Evolutionary conservation across 2,888 invertebrate genomes (phyloP).

Genomic region (Penaeus monodon): DNA sequence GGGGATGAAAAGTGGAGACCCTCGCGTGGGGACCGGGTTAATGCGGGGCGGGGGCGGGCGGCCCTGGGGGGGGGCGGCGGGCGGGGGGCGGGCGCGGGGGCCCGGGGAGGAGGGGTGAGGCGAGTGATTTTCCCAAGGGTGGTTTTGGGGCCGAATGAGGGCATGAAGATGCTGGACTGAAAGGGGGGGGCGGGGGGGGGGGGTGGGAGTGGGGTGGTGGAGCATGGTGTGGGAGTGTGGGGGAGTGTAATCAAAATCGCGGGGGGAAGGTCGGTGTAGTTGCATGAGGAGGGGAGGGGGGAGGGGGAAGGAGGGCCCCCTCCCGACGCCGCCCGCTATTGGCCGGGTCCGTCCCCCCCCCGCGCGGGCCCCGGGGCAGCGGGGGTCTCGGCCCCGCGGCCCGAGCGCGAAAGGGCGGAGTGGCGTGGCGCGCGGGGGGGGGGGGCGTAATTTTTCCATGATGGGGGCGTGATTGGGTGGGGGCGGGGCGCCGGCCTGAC

Average conservation of each 20-base stretch:
- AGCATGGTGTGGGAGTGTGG: background rate
- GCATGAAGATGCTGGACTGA: too few relatives aligned
- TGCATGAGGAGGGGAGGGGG: background rate
- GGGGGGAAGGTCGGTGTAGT: background rate
- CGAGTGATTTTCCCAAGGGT: too few relatives aligned
- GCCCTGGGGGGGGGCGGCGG: too few relatives aligned
- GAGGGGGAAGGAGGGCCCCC: constrained; percentile 13
- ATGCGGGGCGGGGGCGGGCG: too few relatives aligned
- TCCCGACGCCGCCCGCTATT: constrained; percentile 33
- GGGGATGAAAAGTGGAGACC: too few relatives aligned
- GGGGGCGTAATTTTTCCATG: constrained; percentile 48
- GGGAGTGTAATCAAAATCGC: background rate
- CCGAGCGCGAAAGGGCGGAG: background rate
- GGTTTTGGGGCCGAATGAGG: too few relatives aligned
- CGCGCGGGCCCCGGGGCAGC: background rate
- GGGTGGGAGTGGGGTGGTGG: background rate
- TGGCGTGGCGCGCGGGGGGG: constrained; percentile 3
- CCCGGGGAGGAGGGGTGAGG: too few relatives aligned
- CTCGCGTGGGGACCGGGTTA: too few relatives aligned
- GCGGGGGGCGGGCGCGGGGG: too few relatives aligned
- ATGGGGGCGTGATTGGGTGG: constrained; percentile 34
- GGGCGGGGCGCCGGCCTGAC: constrained; percentile 26
- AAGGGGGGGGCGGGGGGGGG: too few relatives aligned
- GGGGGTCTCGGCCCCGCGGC: constrained; percentile 8
- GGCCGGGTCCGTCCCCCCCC: constrained; percentile 28